These are phyloP conservation scores for Agonopterix subpropinquella DNA, from an alignment of 2,888 invertebrate species.

Conservation along the genomic window DNA sequence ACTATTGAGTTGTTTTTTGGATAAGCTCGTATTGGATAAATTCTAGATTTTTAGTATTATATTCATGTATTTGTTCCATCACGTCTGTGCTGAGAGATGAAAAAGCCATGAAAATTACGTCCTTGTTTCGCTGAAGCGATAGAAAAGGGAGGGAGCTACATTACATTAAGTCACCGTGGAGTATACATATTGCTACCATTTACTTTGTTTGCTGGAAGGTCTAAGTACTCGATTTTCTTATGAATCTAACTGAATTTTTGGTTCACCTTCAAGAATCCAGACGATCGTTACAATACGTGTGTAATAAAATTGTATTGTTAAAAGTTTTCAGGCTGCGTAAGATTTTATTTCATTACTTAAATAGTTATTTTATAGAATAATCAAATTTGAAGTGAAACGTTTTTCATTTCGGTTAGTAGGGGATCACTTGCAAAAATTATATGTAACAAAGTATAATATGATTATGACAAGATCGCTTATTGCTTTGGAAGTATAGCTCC, in stretches of 20 bases:
- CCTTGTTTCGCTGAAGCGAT: slow-evolving; percentile 47
- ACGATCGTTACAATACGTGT: slow-evolving; percentile 22
- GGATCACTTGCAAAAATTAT: no score
- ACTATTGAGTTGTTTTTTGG: slow-evolving; percentile 48
- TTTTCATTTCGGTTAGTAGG: no score
- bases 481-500: no score
- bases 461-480: no score
- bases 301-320: background rate
- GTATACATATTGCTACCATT: slow-evolving; percentile 51
- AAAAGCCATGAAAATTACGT: slow-evolving; percentile 65
- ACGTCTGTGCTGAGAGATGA: slow-evolving; percentile 66
- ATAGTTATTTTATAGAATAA: no score
- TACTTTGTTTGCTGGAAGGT: slow-evolving; percentile 51
- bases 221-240: slow-evolving; percentile 45
- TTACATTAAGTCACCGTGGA: slow-evolving; percentile 61
- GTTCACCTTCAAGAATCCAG: slow-evolving; percentile 59
- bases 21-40: slow-evolving; percentile 22
- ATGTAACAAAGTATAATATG: no score
- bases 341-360: no score
- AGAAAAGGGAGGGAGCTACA: slow-evolving; percentile 45
- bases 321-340: background rate
- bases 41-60: slow-evolving; percentile 67
- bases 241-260: slow-evolving; percentile 45
- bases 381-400: no score
- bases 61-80: slow-evolving; percentile 72